Evolutionary conservation across 2,888 invertebrate genomes (phyloP), one percentile per base, ranked within the genome.

Genomic region (Cyrtodaria siliqua): DNA sequence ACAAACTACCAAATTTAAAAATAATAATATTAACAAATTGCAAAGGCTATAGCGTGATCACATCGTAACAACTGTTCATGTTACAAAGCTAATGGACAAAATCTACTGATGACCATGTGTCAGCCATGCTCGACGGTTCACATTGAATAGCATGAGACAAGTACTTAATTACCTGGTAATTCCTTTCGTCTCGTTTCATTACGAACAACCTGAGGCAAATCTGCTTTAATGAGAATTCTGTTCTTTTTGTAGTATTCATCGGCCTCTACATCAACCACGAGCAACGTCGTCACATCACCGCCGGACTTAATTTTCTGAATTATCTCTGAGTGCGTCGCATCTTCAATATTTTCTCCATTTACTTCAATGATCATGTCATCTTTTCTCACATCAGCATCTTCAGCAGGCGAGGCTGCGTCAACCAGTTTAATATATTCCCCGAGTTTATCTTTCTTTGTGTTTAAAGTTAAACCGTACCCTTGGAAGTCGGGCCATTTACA

Each of bases 341-440:
- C 96, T 67, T 96, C 95, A 92, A 98, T 97, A 94, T 96, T 96
- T 88, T 96, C 96, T 83, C 97, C 97, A 94, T 98, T 98, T 66
- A 98, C 98, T 64, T 93, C 94, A 14, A 94, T 89, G 55, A 94
- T 93, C 56, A 97, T 95, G 93, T 99, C 98, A 75, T 97, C 97
- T 93, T 97, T 96, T 55, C 83, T 87, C 24, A 94, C 89, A 18
- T 94, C 97, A 2, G 97, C 96, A 12, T 81, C 78, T 62, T 92
- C 90, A 2, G 94, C 94, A 12, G 94, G 93, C 0, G 93, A 93
- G 42, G 91, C 92, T 4, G 83, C 87, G 94, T 99, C 99, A 66
- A 99, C 97, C 93, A 98, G 97, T 47, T 98, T 98, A 91, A 99
- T 97, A 93, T 96, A 98, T 93, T 98, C 98, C 44, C 98, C 98